These are phyloP conservation scores for Bujurquina vittata DNA, from an alignment of 2,113 vertebrate species.

Conservation along the genomic window DNA sequence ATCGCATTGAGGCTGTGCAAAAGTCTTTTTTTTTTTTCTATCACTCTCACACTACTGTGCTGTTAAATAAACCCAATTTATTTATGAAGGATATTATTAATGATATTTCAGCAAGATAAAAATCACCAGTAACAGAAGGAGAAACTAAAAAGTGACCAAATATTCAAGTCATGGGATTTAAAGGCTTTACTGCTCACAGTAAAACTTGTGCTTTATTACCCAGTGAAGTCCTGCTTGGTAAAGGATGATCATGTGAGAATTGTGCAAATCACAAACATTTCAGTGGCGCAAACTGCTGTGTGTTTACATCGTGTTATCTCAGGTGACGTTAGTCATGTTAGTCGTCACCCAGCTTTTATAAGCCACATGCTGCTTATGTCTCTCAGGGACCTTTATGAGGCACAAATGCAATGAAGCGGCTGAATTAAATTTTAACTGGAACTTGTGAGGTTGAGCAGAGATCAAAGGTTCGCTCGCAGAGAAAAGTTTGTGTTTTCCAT, in stretches of 20 bases:
- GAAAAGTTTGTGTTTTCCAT: neutral
- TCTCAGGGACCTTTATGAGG: neutral
- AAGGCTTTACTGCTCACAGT: neutral
- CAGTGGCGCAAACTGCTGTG: too few relatives aligned
- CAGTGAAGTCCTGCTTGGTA: neutral
- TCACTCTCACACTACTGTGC: too few relatives aligned
- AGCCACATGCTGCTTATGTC: neutral
- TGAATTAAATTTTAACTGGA: neutral
- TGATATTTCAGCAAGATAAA: too few relatives aligned
- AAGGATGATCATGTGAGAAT: neutral
- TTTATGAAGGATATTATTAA: too few relatives aligned
- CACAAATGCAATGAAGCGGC: neutral
- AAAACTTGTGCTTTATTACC: neutral
- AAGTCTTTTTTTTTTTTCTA: too few relatives aligned
- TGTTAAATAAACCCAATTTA: too few relatives aligned
- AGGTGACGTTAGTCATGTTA: too few relatives aligned
- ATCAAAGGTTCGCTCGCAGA: neutral
- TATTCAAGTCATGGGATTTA: neutral
- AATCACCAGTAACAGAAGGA: neutral
- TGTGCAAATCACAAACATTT: too few relatives aligned
- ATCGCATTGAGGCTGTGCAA: too few relatives aligned
- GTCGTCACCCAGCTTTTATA: too few relatives aligned
- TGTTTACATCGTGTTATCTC: too few relatives aligned
- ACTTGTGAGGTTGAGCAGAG: neutral
- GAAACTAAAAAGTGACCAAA: neutral